Percentiles rank a stretch among this genome's conserved stretches.
Evolutionary conservation across 2,797 vertebrate genomes (phyloP).

Genomic region (Discoglossus pictus): DNA sequence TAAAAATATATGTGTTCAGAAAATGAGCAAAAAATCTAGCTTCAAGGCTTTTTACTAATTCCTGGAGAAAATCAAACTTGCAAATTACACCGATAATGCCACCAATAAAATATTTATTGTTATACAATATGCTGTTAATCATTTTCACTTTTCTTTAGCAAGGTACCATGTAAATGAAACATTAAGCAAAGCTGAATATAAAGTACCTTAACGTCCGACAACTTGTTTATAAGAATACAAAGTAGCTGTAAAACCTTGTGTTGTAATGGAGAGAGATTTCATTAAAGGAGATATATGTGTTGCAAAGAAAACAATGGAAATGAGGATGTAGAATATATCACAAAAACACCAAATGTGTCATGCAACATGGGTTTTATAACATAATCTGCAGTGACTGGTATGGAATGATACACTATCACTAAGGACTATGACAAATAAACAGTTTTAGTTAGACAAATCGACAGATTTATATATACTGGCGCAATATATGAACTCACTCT

Average conservation of each 20-base stretch:
- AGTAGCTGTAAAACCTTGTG: constrained; percentile 57
- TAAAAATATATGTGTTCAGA: constrained; percentile 59
- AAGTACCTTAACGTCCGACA: constrained; percentile 58
- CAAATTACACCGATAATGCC: constrained; percentile 63
- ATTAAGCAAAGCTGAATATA: constrained; percentile 63
- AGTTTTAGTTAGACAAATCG: no score
- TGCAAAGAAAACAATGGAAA: constrained; percentile 64
- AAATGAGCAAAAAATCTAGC: constrained; percentile 57
- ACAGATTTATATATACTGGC: no score
- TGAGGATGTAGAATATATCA: constrained; percentile 45
- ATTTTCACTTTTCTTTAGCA: constrained; percentile 63
- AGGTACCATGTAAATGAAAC: constrained; percentile 67
- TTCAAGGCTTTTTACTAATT: constrained; percentile 57
- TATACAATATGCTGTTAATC: constrained; percentile 62
- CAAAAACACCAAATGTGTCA: constrained; percentile 12
- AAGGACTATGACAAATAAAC: no score
- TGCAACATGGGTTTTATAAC: constrained; percentile 1
- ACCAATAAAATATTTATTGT: constrained; percentile 68
- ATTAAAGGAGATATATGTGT: constrained; percentile 55
- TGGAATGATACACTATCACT: constrained; percentile 1
- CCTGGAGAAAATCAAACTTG: constrained; percentile 59
- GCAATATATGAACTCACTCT: no score
- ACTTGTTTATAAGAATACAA: constrained; percentile 60
- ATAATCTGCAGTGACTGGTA: constrained; percentile 7
- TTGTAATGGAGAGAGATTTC: constrained; percentile 61